Evolutionary conservation across 2,797 vertebrate species (phyloP).

Genomic region (Typhlichthys subterraneus): DNA sequence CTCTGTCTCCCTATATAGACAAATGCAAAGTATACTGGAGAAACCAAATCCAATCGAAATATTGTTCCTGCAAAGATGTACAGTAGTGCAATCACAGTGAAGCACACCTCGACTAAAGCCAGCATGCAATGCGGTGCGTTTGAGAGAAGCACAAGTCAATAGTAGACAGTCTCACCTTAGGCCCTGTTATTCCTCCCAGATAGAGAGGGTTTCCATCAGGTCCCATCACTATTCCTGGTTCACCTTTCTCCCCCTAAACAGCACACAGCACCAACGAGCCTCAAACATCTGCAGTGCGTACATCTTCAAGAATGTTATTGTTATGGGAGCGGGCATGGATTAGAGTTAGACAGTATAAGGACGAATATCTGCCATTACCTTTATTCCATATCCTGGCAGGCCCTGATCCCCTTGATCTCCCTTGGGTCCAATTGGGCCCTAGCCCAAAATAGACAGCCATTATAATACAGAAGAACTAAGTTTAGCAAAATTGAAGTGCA

Average conservation of each 20-base stretch:
- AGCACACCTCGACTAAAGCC: no score
- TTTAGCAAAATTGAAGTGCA: no score
- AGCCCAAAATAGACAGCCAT: constrained; percentile 21
- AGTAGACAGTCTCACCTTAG: constrained; percentile 60
- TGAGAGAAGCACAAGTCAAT: neutral
- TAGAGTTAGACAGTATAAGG: neutral
- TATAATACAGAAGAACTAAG: neutral
- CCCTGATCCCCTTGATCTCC: constrained; percentile 85
- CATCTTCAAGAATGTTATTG: neutral
- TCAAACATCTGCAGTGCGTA: neutral
- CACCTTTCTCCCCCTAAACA: constrained; percentile 91
- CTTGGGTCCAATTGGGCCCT: constrained; percentile 90
- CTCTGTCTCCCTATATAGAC: constrained; percentile 72
- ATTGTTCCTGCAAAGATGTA: neutral
- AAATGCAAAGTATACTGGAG: neutral
- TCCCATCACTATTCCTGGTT: constrained; percentile 81
- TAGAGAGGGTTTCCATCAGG: constrained; percentile 78
- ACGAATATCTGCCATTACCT: constrained; percentile 73
- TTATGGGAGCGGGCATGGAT: neutral
- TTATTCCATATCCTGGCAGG: constrained; percentile 77
- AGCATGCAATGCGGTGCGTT: no score
- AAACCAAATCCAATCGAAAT: neutral
- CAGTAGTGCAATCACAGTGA: no score
- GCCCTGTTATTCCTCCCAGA: constrained; percentile 54
- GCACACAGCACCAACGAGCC: neutral